Evolutionary conservation across 2,797 vertebrate genomes (phyloP).

Genomic region (Bovichtus diacanthus): DNA sequence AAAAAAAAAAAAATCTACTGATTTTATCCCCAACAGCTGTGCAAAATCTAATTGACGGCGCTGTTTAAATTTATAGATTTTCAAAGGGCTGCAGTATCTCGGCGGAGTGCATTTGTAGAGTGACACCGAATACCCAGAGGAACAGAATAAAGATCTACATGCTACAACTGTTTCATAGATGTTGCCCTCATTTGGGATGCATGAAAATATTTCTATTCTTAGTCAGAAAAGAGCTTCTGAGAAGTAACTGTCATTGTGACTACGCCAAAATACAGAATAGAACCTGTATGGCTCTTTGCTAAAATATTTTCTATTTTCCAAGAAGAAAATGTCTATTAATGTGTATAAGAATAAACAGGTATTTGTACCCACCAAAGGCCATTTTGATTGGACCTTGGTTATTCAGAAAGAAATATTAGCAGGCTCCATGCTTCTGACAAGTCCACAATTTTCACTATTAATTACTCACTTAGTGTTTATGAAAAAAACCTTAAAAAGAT

Average conservation of each 20-base stretch:
- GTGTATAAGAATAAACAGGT: slow-evolving; percentile 11
- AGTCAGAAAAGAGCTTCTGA: slow-evolving; percentile 46
- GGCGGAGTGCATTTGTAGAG: slow-evolving; percentile 67
- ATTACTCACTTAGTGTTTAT: not conserved
- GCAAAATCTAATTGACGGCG: slow-evolving; percentile 69
- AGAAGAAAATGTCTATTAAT: not conserved
- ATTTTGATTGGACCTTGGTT: slow-evolving; percentile 30
- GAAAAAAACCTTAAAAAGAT: slow-evolving; percentile 7
- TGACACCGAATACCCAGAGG: slow-evolving; percentile 72
- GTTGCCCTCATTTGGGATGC: slow-evolving; percentile 70
- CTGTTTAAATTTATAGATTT: slow-evolving; percentile 76
- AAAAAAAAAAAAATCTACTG: slow-evolving; percentile 22
- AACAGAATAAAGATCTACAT: slow-evolving; percentile 66
- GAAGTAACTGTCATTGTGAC: slow-evolving; percentile 34
- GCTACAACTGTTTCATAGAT: slow-evolving; percentile 61
- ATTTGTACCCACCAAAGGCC: slow-evolving; percentile 4
- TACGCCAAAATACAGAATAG: slow-evolving; percentile 39
- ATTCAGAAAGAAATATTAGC: slow-evolving; percentile 20
- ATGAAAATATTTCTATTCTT: slow-evolving; percentile 66
- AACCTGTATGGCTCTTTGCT: slow-evolving; percentile 22
- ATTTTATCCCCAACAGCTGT: slow-evolving; percentile 56
- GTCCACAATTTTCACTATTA: not conserved
- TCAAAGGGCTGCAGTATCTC: slow-evolving; percentile 69
- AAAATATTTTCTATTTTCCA: slow-evolving; percentile 16
- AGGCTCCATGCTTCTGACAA: not conserved